These are phyloP conservation scores for Gymnodraco acuticeps DNA, from an alignment of 2,797 vertebrate genomes.

Conservation along the genomic window DNA sequence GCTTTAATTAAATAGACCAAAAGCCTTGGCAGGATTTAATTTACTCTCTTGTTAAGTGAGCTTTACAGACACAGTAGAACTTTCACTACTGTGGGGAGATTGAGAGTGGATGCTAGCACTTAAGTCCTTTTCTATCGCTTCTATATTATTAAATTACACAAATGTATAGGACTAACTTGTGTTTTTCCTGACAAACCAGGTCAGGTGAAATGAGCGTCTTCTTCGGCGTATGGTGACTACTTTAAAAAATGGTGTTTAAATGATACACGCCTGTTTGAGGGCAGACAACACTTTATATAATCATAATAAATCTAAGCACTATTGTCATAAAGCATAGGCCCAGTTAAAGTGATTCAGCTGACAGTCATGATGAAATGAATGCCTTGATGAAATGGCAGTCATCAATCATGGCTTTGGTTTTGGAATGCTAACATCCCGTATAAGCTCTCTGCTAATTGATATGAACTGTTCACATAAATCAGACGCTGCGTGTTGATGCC, in stretches of 20 bases:
- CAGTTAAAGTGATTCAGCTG: slow-evolving; percentile 72
- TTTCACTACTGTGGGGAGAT: slow-evolving; percentile 47
- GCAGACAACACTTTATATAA: slow-evolving; percentile 72
- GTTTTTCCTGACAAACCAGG: slow-evolving; percentile 38
- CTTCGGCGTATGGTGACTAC: slow-evolving; percentile 47
- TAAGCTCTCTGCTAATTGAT: slow-evolving; percentile 73
- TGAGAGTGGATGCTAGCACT: slow-evolving; percentile 4
- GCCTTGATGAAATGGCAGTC: slow-evolving; percentile 73
- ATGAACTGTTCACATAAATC: slow-evolving; percentile 76
- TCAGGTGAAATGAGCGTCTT: slow-evolving; percentile 36
- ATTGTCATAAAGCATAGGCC: slow-evolving; percentile 66
- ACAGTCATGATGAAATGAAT: slow-evolving; percentile 78
- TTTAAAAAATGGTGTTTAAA: slow-evolving; percentile 54
- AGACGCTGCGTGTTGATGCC: slow-evolving; percentile 48
- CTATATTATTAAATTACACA: slow-evolving; percentile 16
- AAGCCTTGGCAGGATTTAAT: slow-evolving; percentile 76
- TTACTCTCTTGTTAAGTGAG: slow-evolving; percentile 73
- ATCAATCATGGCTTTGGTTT: slow-evolving; percentile 75
- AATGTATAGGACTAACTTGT: slow-evolving; percentile 21
- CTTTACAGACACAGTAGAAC: slow-evolving; percentile 70
- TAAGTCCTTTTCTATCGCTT: slow-evolving; percentile 5
- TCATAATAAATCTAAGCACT: slow-evolving; percentile 75
- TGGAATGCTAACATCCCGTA: slow-evolving; percentile 57
- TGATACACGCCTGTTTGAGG: slow-evolving; percentile 41
- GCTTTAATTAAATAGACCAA: slow-evolving; percentile 82